These are phyloP conservation scores for Phymorhynchus buccinoides DNA, from an alignment of 1,140 invertebrate genomes.

Conservation along the genomic window DNA sequence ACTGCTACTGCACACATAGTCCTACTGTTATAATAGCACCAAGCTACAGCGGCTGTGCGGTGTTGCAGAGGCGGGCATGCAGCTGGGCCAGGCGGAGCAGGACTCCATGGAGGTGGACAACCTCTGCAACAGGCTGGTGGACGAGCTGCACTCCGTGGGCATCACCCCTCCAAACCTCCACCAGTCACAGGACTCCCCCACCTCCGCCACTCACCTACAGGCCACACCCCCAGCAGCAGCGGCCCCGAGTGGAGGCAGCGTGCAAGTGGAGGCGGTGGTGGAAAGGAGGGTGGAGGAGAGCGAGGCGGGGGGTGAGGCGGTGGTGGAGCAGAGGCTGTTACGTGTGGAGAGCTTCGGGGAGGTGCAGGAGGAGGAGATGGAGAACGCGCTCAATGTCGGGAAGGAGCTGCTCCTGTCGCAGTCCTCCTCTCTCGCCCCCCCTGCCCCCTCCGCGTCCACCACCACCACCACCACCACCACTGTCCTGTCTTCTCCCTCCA, in stretches of 20 bases:
- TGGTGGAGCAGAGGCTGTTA: conserved; percentile 9
- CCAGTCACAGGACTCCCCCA: not conserved
- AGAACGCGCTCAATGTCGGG: conserved; percentile 63
- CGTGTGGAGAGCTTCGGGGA: conserved; percentile 42
- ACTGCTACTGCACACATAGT: too few species aligned
- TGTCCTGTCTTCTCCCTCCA: not conserved
- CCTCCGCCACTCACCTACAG: not conserved
- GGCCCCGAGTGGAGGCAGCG: conserved; percentile 21
- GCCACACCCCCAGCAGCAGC: not conserved
- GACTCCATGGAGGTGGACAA: conserved; percentile 47
- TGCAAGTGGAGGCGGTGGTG: conserved; percentile 16
- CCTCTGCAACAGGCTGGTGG: conserved; percentile 45
- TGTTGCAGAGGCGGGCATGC: not conserved
- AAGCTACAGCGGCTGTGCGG: too few species aligned
- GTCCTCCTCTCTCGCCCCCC: conserved; percentile 12
- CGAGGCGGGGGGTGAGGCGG: conserved; percentile 7
- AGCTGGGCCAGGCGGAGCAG: conserved; percentile 26
- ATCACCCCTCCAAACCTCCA: too few species aligned
- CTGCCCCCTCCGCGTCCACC: conserved; percentile 15
- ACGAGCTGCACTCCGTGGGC: conserved; percentile 31
- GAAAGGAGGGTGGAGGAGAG: not conserved
- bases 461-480: conserved; percentile 26
- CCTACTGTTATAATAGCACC: too few species aligned
- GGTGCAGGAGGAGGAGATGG: conserved; percentile 60
- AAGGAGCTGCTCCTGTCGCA: conserved; percentile 57